Percentiles rank a stretch among this genome's conserved stretches.
phyloP scores from a whole-genome alignment of 2,113 vertebrate species.

The cattle (Bos taurus) region ARS-UCD2.0 NC_037351.1:42192001-42192500 shows the following conservation, averaged over 20 bases:
- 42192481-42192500: not conserved
- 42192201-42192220: not conserved
- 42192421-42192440: not conserved
- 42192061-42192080: not conserved
- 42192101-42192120: not conserved
- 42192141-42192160: not conserved
- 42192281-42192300: not conserved
- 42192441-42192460: accelerated
- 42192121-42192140: not conserved
- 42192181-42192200: not conserved
- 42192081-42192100: not conserved
- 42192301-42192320: not conserved
- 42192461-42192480: not conserved
- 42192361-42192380: not conserved
- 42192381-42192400: too few relatives aligned
- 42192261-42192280: not conserved
- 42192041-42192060: not conserved
- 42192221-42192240: not conserved
- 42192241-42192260: not conserved
- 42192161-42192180: not conserved
- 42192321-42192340: not conserved
- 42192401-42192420: not conserved
- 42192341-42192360: not conserved
- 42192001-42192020: not conserved
- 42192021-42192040: not conserved